Evolutionary conservation across 2,113 vertebrate species (phyloP).

Genomic region (Rhea pennata): DNA sequence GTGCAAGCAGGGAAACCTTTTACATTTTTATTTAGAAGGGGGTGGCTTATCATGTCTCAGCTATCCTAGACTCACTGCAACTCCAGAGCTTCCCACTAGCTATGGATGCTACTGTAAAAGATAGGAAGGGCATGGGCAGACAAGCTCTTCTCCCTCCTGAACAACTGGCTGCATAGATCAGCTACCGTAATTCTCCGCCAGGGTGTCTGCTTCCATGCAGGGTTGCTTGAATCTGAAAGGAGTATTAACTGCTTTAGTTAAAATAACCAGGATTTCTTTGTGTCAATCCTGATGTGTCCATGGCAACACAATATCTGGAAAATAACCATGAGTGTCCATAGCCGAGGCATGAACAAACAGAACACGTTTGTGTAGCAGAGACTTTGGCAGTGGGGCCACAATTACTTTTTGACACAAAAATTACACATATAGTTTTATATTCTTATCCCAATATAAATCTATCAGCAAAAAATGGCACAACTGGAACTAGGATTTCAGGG

Average conservation of each 20-base stretch:
- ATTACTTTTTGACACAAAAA: neutral
- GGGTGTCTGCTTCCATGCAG: neutral
- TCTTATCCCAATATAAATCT: no score
- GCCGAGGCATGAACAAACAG: neutral
- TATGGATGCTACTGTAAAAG: neutral
- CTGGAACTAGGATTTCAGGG: neutral
- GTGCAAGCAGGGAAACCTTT: neutral
- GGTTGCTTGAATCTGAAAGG: neutral
- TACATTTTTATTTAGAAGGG: neutral
- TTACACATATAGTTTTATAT: neutral
- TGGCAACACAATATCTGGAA: neutral
- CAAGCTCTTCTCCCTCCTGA: neutral
- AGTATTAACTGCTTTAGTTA: neutral
- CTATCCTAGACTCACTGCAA: neutral
- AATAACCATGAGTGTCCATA: neutral
- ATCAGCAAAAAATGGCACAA: neutral
- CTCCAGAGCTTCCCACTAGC: neutral
- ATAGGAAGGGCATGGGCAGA: neutral
- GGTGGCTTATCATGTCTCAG: neutral
- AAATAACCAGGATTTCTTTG: neutral
- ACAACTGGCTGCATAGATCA: neutral
- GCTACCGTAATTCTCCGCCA: neutral
- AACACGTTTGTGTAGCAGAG: neutral
- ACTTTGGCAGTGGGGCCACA: neutral
- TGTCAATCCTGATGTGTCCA: fast-evolving